A percentile compares a stretch with the other conserved stretches of the same genome.
These are phyloP conservation scores for Meriones unguiculatus DNA, from an alignment of 2,113 vertebrate species.

Conservation along the genomic window DNA sequence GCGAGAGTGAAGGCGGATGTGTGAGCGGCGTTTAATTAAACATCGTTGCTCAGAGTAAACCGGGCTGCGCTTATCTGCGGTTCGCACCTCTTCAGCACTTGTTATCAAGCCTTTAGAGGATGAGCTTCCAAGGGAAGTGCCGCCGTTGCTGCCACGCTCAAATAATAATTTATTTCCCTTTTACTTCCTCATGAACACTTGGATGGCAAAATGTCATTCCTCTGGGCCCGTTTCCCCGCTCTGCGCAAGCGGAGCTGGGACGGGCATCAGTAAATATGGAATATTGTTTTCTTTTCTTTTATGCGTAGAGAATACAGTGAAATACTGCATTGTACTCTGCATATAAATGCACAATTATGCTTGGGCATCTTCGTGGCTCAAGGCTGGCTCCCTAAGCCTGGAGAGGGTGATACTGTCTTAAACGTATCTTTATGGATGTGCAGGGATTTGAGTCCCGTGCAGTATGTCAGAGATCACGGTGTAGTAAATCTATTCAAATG, in stretches of 20 bases:
- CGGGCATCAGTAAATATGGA: background rate
- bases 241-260: background rate
- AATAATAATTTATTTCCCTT: conserved; percentile 65
- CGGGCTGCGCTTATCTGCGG: background rate
- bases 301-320: conserved; percentile 51
- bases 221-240: background rate
- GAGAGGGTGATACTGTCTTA: conserved; percentile 73
- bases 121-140: conserved; percentile 57
- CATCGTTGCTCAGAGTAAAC: conserved; percentile 5
- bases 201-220: conserved; percentile 59
- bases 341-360: conserved; percentile 68
- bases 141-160: conserved; percentile 1
- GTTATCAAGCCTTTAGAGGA: conserved; percentile 42
- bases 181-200: conserved; percentile 52
- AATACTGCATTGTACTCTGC: conserved; percentile 28
- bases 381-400: conserved; percentile 49
- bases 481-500: conserved; percentile 92
- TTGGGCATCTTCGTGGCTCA: conserved; percentile 47
- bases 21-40: conserved; percentile 65
- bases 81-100: conserved; percentile 58
- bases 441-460: conserved; percentile 83
- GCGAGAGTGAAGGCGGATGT: background rate
- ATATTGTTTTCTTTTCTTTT: conserved; percentile 50
- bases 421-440: conserved; percentile 83
- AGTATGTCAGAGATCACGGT: conserved; percentile 87